phyloP scores from a whole-genome alignment of 2,888 invertebrate species.

The Rhyacophila evoluta region DNA sequence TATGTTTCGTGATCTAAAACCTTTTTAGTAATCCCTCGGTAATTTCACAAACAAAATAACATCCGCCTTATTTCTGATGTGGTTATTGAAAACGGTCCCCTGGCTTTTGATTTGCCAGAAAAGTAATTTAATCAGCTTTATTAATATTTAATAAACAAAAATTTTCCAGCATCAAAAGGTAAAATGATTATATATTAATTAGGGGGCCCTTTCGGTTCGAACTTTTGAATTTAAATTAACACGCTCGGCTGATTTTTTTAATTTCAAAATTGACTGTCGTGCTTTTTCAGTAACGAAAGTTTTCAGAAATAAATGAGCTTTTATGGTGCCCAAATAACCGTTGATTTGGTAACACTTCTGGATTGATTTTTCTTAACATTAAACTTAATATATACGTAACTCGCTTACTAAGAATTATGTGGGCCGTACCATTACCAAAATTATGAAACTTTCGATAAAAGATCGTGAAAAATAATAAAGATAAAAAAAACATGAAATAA shows the following conservation, averaged over 20 bases:
- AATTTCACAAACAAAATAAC: neutral
- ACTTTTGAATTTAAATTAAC: constrained; percentile 17
- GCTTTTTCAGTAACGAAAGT: neutral
- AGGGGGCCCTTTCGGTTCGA: neutral
- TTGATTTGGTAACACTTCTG: neutral
- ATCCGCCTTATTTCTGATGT: neutral
- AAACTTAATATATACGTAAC: too few species aligned
- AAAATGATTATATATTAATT: constrained; percentile 5
- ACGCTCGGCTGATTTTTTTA: constrained; percentile 14
- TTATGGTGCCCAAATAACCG: neutral
- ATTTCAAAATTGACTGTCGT: constrained; percentile 4
- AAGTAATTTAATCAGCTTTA: constrained; percentile 6
- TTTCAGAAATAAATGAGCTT: neutral
- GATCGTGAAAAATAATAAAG: too few species aligned
- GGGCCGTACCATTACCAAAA: too few species aligned
- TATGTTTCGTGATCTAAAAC: too few species aligned
- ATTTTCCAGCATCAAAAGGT: constrained; percentile 4
- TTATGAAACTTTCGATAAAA: too few species aligned
- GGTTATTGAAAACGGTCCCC: constrained; percentile 14
- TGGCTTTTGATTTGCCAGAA: neutral
- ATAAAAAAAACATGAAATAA: too few species aligned
- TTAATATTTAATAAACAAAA: constrained; percentile 24
- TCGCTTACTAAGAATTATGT: too few species aligned
- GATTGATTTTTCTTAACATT: too few species aligned
- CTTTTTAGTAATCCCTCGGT: neutral